Conservation (phyloP, 2,113 vertebrate species). For the Penelope pileata region DNA sequence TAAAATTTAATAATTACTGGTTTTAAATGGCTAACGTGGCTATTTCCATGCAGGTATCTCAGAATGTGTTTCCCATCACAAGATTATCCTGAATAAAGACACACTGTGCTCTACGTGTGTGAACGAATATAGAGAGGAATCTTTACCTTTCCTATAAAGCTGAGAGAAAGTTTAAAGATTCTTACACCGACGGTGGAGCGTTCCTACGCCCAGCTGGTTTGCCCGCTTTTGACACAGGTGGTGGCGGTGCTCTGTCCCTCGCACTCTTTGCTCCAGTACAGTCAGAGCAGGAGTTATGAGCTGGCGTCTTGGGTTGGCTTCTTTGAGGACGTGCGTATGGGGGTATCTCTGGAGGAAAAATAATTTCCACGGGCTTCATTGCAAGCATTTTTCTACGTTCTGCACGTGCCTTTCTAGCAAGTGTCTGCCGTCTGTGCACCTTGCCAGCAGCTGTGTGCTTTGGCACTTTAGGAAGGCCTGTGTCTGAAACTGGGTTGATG, state of each 20-base stretch:
- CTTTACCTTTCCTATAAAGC: not conserved
- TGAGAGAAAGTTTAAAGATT: not conserved
- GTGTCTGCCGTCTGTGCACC: rapidly evolving
- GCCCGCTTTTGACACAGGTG: not conserved
- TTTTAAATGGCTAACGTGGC: not conserved
- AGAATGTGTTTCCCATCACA: not conserved
- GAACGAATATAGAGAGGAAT: not conserved
- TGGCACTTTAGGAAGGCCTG: not conserved
- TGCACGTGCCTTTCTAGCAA: not conserved
- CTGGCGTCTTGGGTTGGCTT: not conserved
- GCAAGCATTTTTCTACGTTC: constrained; percentile 49
- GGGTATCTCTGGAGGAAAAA: constrained; percentile 73
- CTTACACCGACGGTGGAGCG: constrained; percentile 67
- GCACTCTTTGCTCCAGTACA: not conserved
- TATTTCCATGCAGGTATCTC: not conserved
- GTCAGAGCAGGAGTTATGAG: not conserved
- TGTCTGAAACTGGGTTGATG: not conserved
- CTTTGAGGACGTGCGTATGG: not conserved
- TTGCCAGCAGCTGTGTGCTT: not conserved
- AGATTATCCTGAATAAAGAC: not conserved
- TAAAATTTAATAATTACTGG: not conserved
- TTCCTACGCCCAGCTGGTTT: constrained; percentile 7
- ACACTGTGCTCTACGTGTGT: not conserved
- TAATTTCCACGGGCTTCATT: constrained; percentile 73
- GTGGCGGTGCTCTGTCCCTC: not conserved